Evolutionary conservation across 92 coral and sea anemone genomes (phyloP).

Genomic region (Muricea muricata): DNA sequence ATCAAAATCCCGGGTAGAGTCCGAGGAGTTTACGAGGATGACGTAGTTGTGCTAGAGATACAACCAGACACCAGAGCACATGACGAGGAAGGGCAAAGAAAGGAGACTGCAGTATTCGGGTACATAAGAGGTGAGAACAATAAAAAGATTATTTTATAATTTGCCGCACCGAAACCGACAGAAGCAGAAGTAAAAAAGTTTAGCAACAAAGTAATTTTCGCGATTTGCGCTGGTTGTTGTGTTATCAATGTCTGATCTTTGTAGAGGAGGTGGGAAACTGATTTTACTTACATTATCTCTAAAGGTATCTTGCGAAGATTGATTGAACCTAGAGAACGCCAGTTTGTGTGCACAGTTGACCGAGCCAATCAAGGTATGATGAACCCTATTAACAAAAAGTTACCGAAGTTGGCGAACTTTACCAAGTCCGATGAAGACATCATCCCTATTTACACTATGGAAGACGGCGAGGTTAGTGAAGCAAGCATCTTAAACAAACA

Average conservation of each 20-base stretch:
- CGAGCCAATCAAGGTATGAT: conserved; percentile 64
- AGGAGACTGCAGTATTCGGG: background rate
- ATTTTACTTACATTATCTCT: background rate
- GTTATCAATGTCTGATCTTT: no score
- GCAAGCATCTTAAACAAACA: conserved; percentile 53
- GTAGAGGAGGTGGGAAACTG: background rate
- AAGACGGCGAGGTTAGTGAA: conserved; percentile 31
- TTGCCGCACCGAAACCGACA: no score
- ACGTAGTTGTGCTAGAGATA: conserved; percentile 79
- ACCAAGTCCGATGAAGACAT: conserved; percentile 64
- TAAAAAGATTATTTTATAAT: no score
- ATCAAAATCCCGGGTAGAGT: conserved; percentile 76
- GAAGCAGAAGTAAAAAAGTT: no score
- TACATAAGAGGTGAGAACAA: background rate
- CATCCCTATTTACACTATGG: conserved; percentile 72
- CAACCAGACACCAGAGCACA: background rate
- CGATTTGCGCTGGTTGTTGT: no score
- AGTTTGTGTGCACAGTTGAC: conserved; percentile 82
- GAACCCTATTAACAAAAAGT: conserved; percentile 84
- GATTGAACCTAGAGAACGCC: conserved; percentile 84
- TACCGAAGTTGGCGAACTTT: conserved; percentile 70
- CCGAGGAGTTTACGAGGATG: conserved; percentile 81
- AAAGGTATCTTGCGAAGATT: conserved; percentile 78
- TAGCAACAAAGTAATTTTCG: no score
- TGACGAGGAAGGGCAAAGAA: background rate